Conservation (phyloP, 2,797 vertebrate species). For the Staurois parvus region DNA sequence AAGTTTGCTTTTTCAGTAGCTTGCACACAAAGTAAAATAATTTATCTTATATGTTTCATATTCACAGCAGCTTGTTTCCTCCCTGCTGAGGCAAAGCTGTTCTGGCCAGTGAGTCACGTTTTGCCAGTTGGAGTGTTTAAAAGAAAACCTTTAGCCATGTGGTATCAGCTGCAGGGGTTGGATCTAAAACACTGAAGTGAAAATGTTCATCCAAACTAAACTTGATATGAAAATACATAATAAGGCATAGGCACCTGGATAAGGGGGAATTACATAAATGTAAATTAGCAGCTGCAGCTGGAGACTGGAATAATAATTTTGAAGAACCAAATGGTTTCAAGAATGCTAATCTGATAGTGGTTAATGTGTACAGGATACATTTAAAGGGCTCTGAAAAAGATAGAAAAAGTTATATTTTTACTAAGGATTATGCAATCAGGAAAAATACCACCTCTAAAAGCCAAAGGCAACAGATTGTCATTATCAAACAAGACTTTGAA, state of each 20-base stretch:
- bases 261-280: neutral
- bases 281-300: neutral
- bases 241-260: neutral
- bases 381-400: neutral
- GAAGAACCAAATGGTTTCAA: neutral
- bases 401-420: neutral
- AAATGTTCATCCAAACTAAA: neutral
- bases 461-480: too few relatives aligned
- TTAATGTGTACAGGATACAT: neutral
- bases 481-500: too few relatives aligned
- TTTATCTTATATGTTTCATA: slow-evolving; percentile 11
- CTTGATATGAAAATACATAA: neutral
- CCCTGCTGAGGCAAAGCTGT: slow-evolving; percentile 18
- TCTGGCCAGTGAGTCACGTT: neutral
- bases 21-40: neutral
- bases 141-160: slow-evolving; percentile 16
- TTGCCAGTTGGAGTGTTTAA: neutral
- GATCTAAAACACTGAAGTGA: slow-evolving; percentile 3
- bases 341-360: neutral
- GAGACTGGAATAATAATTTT: neutral
- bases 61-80: slow-evolving; percentile 2
- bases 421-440: too few relatives aligned
- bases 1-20: neutral
- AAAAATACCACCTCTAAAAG: too few relatives aligned
- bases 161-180: slow-evolving; percentile 2